phyloP scores from a whole-genome alignment of 2,797 vertebrate genomes.

The Anniella stebbinsi region DNA sequence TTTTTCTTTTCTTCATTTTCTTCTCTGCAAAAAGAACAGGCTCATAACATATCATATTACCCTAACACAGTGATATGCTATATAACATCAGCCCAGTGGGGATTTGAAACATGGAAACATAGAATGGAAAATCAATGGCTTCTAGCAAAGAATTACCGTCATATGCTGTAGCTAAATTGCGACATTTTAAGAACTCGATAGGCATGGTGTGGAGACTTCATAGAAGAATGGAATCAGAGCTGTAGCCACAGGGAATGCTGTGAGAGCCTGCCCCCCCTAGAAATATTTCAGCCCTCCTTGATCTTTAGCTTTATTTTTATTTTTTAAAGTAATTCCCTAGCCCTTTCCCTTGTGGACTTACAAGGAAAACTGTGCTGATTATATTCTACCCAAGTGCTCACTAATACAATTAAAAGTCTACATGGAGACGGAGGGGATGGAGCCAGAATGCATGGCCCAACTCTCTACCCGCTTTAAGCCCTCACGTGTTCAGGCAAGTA shows the following conservation, averaged over 20 bases:
- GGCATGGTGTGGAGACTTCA: neutral
- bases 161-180: conserved; percentile 24
- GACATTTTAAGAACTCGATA: neutral
- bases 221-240: neutral
- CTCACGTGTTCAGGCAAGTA: no score
- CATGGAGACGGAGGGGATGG: no score
- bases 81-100: conserved; percentile 4
- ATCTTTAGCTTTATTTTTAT: neutral
- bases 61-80: conserved; percentile 18
- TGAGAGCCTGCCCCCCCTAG: neutral
- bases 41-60: conserved; percentile 12
- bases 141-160: conserved; percentile 11
- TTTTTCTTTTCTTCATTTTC: neutral
- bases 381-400: neutral
- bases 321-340: neutral
- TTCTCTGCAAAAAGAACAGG: conserved; percentile 19
- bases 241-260: neutral
- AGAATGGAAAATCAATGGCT: conserved; percentile 8
- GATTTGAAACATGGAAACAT: neutral
- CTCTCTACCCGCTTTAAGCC: no score
- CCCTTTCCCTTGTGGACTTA: neutral
- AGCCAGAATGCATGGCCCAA: no score
- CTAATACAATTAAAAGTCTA: neutral
- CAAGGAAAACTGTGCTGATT: neutral
- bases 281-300: neutral